Base-by-base conservation (phyloP, 1,140 invertebrate species). In the Gryon sp. region DNA sequence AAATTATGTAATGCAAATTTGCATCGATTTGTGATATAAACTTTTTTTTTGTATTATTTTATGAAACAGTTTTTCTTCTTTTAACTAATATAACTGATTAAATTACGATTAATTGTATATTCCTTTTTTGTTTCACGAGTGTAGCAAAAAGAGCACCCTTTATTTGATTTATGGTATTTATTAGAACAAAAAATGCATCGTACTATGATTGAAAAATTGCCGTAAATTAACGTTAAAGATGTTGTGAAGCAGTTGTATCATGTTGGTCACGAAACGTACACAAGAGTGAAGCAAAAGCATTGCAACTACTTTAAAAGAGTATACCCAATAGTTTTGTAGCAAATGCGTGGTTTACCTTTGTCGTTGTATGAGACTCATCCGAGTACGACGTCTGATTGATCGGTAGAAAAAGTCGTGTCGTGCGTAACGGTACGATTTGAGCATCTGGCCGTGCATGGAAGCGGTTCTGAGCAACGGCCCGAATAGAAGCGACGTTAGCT, bases 371-470 rank as follows among this genome's bases (percentile, higher is more conserved):
- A 57, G 30, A 55, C 75, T 62, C 75, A 77, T 73, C 68, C 73
- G 68, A 69, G 73, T 43, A 28, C 62, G 74, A 65, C 78, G 66
- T 74, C 78, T 80, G 78, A 80, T 80, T 80, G 80, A 76, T 82
- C 72, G 68, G 40, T 41, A 78, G 80, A 86, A 87, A 86, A 87
- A 87, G 78, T 79, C 65, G 77, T 59, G 77, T 80, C 66, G 45
- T 76, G 74, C 68, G 65, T 87, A 87, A 87, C 86, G 85, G 86
- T 86, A 87, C 82, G 84, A 85, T 84, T 87, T 86, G 66, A 85
- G 74, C 78, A 65, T 73, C 76, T 86, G 86, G 82, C 85, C 86
- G 84, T 87, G 84, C 77, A 85, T 86, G 86, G 85, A 86, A 87
- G 82, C 81, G 83, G 82, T 82, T 82, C 76, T 82, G 80, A 74